Base-by-base conservation (phyloP, 2,888 invertebrate species). In the Anticlea derivata region DNA sequence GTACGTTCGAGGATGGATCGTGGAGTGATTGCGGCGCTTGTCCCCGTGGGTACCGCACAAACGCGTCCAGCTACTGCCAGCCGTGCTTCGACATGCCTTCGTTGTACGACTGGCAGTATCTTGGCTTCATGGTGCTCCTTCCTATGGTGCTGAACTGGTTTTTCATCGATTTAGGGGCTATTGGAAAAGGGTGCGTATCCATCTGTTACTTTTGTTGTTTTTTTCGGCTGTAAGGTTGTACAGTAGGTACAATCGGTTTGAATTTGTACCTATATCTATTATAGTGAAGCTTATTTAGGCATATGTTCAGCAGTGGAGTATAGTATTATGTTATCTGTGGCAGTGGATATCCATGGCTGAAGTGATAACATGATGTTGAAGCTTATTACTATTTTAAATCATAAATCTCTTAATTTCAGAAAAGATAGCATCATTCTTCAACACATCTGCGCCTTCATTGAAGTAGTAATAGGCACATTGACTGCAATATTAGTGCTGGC, bases 81-180 rank as follows among this genome's bases (percentile, higher is more conserved):
- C 93, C 93, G 1, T 99, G 98, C 72, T 91, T 92, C 1, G 94
- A 95, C 44, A 91, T 91, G 24, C 95, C 97, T 0, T 92, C 93
- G 7, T 92, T 96, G 29, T 98, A 99, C 73, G 98, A 98, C 70
- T 98, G 97, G 96, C 92, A 98, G 33, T 98, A 97, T 78, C 93
- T 99, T 12, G 96, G 97, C 1, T 99, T 99, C 73, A 98, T 99
- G 96, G 96, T 96, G 0, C 81, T 98, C 8, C 78, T 98, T 31
- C 96, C 98, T 0, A 85, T 99, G 30, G 94, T 98, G 34, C 86
- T 98, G 47, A 98, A 99, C 81, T 97, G 96, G 94, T 96, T 97
- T 76, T 97, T 96, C 71, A 98, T 99, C 45, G 98, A 98, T 77
- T 92, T 94, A 91, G 94, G 95, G 10, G 93, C 95, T 29, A 93